Evolutionary conservation across 23 tunicate species (phyloP), one percentile per base, ranked within the genome.

Genomic region (Halocynthia aurantium): DNA sequence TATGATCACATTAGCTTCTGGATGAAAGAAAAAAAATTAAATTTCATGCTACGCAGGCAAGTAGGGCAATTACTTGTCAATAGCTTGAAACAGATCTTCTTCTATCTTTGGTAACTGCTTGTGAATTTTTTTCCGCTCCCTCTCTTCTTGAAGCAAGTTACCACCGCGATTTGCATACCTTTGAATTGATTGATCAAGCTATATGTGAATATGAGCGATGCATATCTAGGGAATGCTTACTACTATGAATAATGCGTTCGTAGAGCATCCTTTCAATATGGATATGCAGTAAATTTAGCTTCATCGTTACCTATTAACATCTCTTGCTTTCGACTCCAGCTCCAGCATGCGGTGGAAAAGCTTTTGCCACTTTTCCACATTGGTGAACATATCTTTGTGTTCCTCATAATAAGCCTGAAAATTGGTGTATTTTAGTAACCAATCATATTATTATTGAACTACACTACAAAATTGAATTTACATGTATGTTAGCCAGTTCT

Each of bases 101-200:
- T 91, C 91, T 22, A 91, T 91, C 69, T 85, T 91, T n/a, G 97
- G 97, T 21, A 91, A 91, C 55, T 91, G 87, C 56, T 82, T 81
- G 70, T 81, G 86, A 58, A 91, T 81, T 55, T 70, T 81, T 53
- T 91, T 85, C 52, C 97, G 40, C 70, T 91, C 91, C 19, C 61
- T 72, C 66, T 91, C 97, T 58, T 91, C 97, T 56, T 81, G 87
- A 51, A 91, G 76, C 55, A 91, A 64, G 44, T 85, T 85, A 51
- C 97, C 97, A 20, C 91, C 97, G 40, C 97, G 86, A 63, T 90
- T 90, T 8, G 87, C 81, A 64, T 74, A 90, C 63, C 78, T 74
- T 62, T 53, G 5, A 8, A 65, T 15, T 20, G 0, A 10, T 65
- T 11, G 17, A 65, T 20, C 9, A 11, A 65, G 22, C 22, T 40